Evolutionary conservation across 2,888 invertebrate genomes (phyloP), one percentile per base, ranked within the genome.

Genomic region (Micropterix aruncella): DNA sequence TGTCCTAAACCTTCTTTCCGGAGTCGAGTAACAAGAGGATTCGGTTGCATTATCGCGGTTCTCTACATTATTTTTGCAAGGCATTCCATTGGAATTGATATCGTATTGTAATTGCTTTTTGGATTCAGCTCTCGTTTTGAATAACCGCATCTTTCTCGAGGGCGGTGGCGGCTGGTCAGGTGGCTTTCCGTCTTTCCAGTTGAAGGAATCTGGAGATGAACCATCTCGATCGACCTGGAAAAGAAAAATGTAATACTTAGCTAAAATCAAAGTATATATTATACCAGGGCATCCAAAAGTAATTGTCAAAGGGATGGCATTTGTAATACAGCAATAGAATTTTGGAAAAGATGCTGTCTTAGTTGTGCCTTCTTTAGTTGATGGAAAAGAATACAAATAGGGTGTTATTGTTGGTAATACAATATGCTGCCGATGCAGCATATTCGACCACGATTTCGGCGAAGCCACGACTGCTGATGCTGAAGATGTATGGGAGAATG

Each of bases 71-170:
- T 38, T 38, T 7, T 12, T 27, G 27, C 5, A 27, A 7, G 27
- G 27, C 12, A 27, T 27, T 27, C 47, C 49, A 16, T 51, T 50
- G 2, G 42, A 37, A 42, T 48, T 49, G n/a, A 46, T 37, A 14
- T 49, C 51, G 27, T 48, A 48, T 9, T 47, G 43, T 19, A 49
- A 48, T 38, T 50, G 60, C 55, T 75, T 76, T 62, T 77, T 79
- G 48, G 80, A 78, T 66, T 84, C 83, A 42, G 79, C 80, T 57
- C 80, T 76, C 41, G 83, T 84, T 65, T 80, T 83, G 60, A 85
- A 87, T 27, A 85, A 69, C 41, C 83, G 74, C 41, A 77, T 66
- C 57, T 77, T 76, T 49, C 75, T 66, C 47, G 68, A 68, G 9
- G 60, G 59, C 45, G 55, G 48, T 39, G 56, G 57, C 5, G 60